A percentile compares a stretch with the other conserved stretches of the same genome.
Evolutionary conservation across 2,888 invertebrate species (phyloP).

Genomic region (Protonemura montana): DNA sequence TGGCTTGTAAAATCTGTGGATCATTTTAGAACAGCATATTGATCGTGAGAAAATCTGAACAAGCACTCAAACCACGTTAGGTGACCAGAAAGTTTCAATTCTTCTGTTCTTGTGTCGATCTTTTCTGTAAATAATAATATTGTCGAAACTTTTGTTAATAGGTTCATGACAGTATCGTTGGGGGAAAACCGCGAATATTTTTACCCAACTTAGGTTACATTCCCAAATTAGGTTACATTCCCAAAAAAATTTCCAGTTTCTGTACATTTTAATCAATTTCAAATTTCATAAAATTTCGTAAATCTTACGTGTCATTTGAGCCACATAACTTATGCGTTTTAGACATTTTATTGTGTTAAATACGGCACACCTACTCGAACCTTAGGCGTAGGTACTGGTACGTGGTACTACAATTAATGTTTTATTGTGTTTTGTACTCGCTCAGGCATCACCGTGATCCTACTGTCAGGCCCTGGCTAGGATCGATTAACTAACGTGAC

Average conservation of each 20-base stretch:
- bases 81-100: not conserved
- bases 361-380: no score
- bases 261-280: no score
- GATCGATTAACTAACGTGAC: not conserved
- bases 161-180: not conserved
- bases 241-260: no score
- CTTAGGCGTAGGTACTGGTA: no score
- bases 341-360: no score
- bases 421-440: no score
- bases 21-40: conserved; percentile 7
- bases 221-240: no score
- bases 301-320: no score
- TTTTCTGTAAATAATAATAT: not conserved
- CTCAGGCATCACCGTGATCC: not conserved
- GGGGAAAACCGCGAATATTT: not conserved
- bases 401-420: no score
- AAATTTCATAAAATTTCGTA: no score
- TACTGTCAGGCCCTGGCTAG: not conserved
- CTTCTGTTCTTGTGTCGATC: not conserved
- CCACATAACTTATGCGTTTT: no score
- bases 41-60: not conserved
- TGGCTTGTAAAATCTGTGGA: not conserved
- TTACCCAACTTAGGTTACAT: not conserved
- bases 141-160: not conserved
- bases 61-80: not conserved